A percentile compares a stretch with the other conserved stretches of the same genome.
These are phyloP conservation scores for Anisognathus igniventris DNA, from an alignment of 2,797 vertebrate species.

Conservation along the genomic window DNA sequence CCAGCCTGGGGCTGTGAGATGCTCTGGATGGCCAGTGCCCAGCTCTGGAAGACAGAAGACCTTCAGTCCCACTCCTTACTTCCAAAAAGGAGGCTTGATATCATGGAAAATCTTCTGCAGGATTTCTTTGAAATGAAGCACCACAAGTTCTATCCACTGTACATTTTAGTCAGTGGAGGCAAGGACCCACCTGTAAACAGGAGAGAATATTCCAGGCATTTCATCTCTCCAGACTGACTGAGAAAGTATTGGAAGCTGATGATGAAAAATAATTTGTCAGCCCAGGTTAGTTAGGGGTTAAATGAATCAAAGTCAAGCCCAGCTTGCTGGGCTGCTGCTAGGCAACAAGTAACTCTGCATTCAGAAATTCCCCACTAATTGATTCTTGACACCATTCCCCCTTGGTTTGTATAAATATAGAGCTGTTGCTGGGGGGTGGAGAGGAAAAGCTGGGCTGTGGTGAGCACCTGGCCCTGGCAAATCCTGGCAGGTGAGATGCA, in stretches of 20 bases:
- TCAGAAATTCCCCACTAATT: conserved; percentile 58
- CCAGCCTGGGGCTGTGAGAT: fast-evolving
- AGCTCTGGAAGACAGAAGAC: not conserved
- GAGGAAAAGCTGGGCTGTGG: not conserved
- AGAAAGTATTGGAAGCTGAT: not conserved
- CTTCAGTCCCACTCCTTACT: not conserved
- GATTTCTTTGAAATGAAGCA: not conserved
- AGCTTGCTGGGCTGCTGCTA: conserved; percentile 60
- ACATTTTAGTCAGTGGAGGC: not conserved
- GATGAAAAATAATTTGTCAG: not conserved
- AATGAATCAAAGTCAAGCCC: conserved; percentile 46
- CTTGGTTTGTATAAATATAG: conserved; percentile 24
- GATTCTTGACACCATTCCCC: conserved; percentile 46
- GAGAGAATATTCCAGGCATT: not conserved
- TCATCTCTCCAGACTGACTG: not conserved
- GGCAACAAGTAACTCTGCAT: conserved; percentile 58
- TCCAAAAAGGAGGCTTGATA: fast-evolving
- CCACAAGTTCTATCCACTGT: not conserved
- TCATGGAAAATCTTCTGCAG: not conserved
- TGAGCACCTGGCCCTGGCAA: not conserved
- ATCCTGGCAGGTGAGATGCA: not conserved
- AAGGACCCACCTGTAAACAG: not conserved
- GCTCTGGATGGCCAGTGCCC: too few relatives aligned
- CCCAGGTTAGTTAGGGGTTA: conserved; percentile 25
- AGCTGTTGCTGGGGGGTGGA: not conserved